phyloP scores from a whole-genome alignment of 2,888 invertebrate genomes.

The Augochlorella aurata region DNA sequence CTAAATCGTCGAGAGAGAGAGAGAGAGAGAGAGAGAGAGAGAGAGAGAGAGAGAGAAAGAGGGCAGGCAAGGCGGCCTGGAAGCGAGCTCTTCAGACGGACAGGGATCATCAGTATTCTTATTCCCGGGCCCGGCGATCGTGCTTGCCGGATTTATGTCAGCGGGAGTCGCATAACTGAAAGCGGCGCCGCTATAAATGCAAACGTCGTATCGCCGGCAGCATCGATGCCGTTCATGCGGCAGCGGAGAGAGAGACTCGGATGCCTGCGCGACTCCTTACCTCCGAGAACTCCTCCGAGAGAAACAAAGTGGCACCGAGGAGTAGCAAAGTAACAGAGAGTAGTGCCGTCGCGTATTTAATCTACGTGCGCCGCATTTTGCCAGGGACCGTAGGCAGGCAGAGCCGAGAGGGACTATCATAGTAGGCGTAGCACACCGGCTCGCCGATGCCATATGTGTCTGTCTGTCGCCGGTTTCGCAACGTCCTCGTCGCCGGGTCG shows the following conservation, averaged over 20 bases:
- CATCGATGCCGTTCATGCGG: conserved; percentile 43
- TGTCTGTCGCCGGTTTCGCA: conserved; percentile 52
- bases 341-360: conserved; percentile 47
- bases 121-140: conserved; percentile 42
- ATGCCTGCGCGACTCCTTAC: conserved; percentile 24
- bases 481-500: conserved; percentile 23
- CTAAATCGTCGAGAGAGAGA: not conserved
- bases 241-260: conserved; percentile 1
- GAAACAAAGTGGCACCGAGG: conserved; percentile 51
- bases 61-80: not conserved
- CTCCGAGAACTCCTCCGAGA: not conserved
- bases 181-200: conserved; percentile 48
- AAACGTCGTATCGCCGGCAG: conserved; percentile 45
- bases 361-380: conserved; percentile 59
- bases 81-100: conserved; percentile 25
- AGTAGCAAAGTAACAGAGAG: conserved; percentile 7
- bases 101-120: conserved; percentile 41
- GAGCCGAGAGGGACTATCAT: not conserved
- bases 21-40: not conserved
- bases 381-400: conserved; percentile 29
- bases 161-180: conserved; percentile 36
- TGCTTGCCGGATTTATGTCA: conserved; percentile 45
- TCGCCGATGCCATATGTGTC: conserved; percentile 20
- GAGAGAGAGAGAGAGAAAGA: not conserved
- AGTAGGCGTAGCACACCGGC: conserved; percentile 24